These are phyloP conservation scores for Conops quadrifasciatus DNA, from an alignment of 2,888 invertebrate species.

Conservation along the genomic window DNA sequence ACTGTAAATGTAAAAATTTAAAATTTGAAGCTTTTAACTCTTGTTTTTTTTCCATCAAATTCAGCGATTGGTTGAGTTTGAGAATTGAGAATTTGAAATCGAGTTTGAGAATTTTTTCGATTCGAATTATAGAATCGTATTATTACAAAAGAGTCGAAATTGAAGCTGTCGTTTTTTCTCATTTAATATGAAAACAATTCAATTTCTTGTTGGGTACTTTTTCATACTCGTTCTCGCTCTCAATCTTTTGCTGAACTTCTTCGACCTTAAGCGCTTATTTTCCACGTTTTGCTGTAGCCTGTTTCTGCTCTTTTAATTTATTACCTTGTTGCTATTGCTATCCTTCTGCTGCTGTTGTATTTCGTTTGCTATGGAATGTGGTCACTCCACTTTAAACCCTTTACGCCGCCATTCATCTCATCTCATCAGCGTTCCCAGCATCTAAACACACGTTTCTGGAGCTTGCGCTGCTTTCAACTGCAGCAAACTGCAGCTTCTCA, in stretches of 20 bases:
- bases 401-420: background rate
- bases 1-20: no score
- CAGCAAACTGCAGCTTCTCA: background rate
- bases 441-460: no score
- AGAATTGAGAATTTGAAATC: no score
- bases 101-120: no score
- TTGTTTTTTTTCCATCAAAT: no score
- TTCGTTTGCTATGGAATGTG: constrained; percentile 40
- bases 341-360: constrained; percentile 13
- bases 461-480: no score
- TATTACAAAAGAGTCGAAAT: no score
- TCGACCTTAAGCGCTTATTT: background rate
- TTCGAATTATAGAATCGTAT: no score
- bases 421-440: background rate
- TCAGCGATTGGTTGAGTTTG: no score
- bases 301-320: background rate
- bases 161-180: no score
- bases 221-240: background rate
- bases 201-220: background rate
- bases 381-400: constrained; percentile 38
- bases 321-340: background rate
- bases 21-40: no score
- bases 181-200: no score
- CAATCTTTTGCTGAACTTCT: background rate
- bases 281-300: background rate